Base-by-base conservation (phyloP, 1,140 invertebrate genomes). In the Meteorus sp. region DNA sequence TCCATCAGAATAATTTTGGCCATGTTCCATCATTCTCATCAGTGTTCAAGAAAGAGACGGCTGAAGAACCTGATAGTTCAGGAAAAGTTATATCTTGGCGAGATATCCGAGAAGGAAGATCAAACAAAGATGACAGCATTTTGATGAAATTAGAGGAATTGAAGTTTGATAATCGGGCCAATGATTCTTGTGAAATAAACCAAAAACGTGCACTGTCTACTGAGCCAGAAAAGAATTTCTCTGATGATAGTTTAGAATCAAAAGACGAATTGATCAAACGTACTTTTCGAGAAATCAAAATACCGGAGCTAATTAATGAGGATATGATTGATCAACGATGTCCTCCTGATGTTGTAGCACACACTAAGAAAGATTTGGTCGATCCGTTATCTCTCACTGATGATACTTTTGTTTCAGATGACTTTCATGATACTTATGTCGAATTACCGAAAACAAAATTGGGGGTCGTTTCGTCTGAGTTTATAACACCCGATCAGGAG, bases 281-380 rank as follows among this genome's bases (percentile, higher is more conserved):
- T 25, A 1, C 8, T 11, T 4, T 23, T 39, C n/a, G 31, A 13
- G 22, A 39, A 4, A 5, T 53, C n/a, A 56, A 44, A 44, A 15
- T 9, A 17, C 4, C 9, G 48, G 20, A 6, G 9, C 44, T 22
- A 9, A 29, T 53, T 11, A 56, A 52, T 1, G 15, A 37, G 13
- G 39, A 20, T 9, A 22, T 9, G 13, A 55, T 50, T n/a, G 68
- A 72, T 22, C 66, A 48, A 23, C 0, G 55, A 6, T 73, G 70
- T 37, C 70, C 67, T 4, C 73, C 72, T 0, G 72, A 75, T 41
- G 66, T 73, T 7, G 71, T 75, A 0, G 70, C 69, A 0, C 70
- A 74, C 20, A 72, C 70, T 0, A 73, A 72, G 15, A 73, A 68
- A 8, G 63, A 65, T 22, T 37, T 20, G 8, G 44, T 15, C 31